Base-by-base conservation (phyloP, 1,140 invertebrate species). In the Diachasma alloeum region DNA sequence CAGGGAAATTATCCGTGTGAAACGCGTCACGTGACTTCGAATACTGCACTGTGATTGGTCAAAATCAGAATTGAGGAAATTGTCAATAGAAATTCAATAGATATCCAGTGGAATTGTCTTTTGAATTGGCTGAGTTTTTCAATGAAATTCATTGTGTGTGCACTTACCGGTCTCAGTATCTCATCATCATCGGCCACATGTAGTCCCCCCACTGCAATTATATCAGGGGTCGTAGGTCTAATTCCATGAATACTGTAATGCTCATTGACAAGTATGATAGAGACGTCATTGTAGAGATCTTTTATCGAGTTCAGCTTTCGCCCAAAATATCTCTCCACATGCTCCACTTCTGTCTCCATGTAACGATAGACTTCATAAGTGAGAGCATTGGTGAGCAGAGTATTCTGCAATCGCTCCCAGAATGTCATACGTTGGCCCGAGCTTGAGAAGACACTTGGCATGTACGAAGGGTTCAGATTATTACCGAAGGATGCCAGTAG, bases 171-270 rank as follows among this genome's bases (percentile, higher is more conserved):
- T 0, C 78, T 19, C 9, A 87, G 42, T 66, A 81, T 63, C 0
- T 79, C 31, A 5, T 39, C 71, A 0, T 85, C 80, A 0, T 88
- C 83, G 3, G 82, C 76, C 0, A 91, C 82, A 74, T 92, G 92
- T 4, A 93, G 79, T 15, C 92, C 93, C 9, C 91, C 92, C n/a
- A 93, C 88, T 84, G 93, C 91, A 8, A 93, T 80, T 0, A 91
- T 78, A 42, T 87, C 88, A 0, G 91, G 91, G 0, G 87, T 82
- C 17, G 83, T 82, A 0, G 91, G 89, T 44, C 87, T 87, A 0
- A 91, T 83, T 1, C 87, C 86, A 76, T 89, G 90, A 3, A 92
- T 71, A 2, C 87, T 85, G 63, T 90, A 90, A 85, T 93, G 91
- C 8, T 88, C 87, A 83, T 94, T 94, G 0, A 90, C 84, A 17